Conservation (phyloP, 2,888 invertebrate genomes). For the Anthophora plumipes region DNA sequence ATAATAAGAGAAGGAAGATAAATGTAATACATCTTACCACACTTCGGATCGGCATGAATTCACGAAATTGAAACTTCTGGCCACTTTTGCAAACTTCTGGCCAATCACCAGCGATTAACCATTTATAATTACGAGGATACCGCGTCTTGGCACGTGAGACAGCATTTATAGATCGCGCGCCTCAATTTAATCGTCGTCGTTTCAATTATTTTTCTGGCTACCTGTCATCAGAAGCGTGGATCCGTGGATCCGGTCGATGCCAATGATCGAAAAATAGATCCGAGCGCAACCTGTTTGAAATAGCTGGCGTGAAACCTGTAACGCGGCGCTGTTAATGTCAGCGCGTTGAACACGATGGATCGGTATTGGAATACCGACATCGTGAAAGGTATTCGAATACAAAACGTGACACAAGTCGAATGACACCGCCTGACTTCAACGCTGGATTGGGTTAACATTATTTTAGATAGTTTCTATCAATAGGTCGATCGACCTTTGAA, state of each 20-base stretch:
- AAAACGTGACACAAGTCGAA: constrained; percentile 4
- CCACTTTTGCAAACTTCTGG: constrained; percentile 41
- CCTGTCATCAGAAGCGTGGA: constrained; percentile 66
- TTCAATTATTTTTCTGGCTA: constrained; percentile 68
- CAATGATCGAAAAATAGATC: constrained; percentile 75
- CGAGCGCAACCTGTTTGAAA: constrained; percentile 74
- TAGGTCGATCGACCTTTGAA: constrained; percentile 10
- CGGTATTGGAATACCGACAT: constrained; percentile 17
- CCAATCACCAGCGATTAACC: constrained; percentile 63
- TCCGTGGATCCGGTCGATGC: constrained; percentile 68
- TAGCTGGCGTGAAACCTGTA: constrained; percentile 68
- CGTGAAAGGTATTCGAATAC: constrained; percentile 1
- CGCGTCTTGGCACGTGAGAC: constrained; percentile 57
- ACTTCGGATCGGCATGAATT: not conserved
- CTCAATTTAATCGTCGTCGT: constrained; percentile 68
- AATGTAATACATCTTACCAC: not conserved
- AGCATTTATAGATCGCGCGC: constrained; percentile 53
- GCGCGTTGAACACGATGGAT: constrained; percentile 22
- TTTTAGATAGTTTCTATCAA: constrained; percentile 1
- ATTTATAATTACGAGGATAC: constrained; percentile 63
- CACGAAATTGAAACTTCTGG: not conserved
- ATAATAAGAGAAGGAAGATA: not conserved
- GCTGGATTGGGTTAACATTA: not conserved
- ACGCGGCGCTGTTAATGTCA: constrained; percentile 55
- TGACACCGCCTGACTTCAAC: not conserved